Conservation (phyloP, 2,888 invertebrate genomes). For the Nomada goodeniana region DNA sequence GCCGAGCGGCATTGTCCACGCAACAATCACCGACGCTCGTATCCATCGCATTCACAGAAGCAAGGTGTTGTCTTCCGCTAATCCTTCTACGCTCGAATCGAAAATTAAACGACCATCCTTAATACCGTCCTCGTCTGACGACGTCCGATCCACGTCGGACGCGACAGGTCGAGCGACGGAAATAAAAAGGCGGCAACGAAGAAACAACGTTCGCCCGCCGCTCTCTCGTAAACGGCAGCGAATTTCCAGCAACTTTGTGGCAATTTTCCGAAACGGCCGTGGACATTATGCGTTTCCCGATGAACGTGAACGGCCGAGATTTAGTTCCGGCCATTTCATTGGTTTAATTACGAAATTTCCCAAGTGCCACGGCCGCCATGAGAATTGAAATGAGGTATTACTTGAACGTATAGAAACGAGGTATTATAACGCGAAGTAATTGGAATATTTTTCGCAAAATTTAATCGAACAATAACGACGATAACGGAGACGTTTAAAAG, state of each 20-base stretch:
- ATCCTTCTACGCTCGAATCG: slow-evolving; percentile 36
- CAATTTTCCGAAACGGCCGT: not conserved
- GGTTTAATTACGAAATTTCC: too few species aligned
- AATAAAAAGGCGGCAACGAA: not conserved
- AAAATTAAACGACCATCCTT: slow-evolving; percentile 39
- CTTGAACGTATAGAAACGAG: too few species aligned
- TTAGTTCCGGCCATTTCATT: not conserved
- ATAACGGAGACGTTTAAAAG: too few species aligned
- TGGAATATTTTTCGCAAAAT: too few species aligned
- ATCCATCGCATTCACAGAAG: slow-evolving; percentile 49
- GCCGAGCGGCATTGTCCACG: slow-evolving; percentile 57
- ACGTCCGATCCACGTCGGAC: not conserved
- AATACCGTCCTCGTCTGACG: not conserved
- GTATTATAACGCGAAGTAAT: too few species aligned
- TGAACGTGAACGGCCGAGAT: not conserved
- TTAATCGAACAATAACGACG: too few species aligned
- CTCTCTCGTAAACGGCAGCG: slow-evolving; percentile 2
- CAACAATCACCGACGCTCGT: slow-evolving; percentile 48
- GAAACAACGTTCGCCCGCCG: not conserved
- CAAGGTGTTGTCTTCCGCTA: slow-evolving; percentile 45
- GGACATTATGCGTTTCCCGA: not conserved
- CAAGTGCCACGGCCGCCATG: too few species aligned
- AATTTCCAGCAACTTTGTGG: slow-evolving; percentile 3
- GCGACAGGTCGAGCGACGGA: too few species aligned
- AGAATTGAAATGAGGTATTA: too few species aligned